These are phyloP conservation scores for Euplagia quadripunctaria DNA, from an alignment of 2,888 invertebrate species.

Conservation along the genomic window DNA sequence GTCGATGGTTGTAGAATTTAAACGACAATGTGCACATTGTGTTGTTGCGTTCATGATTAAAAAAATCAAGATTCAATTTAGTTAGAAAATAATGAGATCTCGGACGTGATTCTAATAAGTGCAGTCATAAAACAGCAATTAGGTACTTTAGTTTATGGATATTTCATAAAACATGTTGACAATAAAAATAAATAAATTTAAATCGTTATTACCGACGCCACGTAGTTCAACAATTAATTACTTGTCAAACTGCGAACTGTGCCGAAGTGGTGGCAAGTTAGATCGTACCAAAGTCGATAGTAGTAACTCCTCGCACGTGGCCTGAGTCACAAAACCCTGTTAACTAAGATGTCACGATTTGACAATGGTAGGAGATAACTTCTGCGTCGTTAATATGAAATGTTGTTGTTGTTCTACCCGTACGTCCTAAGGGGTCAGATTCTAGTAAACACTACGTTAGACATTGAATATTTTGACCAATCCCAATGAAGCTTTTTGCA, in stretches of 20 bases:
- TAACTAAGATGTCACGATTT: slow-evolving; percentile 52
- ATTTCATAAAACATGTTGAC: background rate
- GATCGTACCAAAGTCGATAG: slow-evolving; percentile 56
- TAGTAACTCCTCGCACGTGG: slow-evolving; percentile 60
- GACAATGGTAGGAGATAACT: slow-evolving; percentile 53
- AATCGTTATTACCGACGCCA: slow-evolving; percentile 18
- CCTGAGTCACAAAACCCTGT: slow-evolving; percentile 54
- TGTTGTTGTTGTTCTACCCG: slow-evolving; percentile 13
- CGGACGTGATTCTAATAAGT: background rate
- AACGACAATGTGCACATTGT: background rate
- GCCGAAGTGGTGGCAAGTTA: slow-evolving; percentile 54
- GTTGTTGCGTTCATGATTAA: too few relatives aligned
- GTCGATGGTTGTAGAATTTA: background rate
- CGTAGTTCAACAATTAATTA: slow-evolving; percentile 54
- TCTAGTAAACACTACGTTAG: slow-evolving; percentile 19
- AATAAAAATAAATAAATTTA: slow-evolving; percentile 1
- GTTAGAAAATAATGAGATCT: background rate
- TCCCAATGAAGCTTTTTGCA: background rate
- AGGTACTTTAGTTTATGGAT: background rate
- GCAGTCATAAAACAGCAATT: background rate
- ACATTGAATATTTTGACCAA: background rate
- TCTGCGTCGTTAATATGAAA: slow-evolving; percentile 34
- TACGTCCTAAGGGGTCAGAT: background rate
- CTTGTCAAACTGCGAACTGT: slow-evolving; percentile 62
- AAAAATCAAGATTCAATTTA: background rate